Base-by-base conservation (phyloP, 2,888 invertebrate genomes). In the Sarcophaga subvicina region DNA sequence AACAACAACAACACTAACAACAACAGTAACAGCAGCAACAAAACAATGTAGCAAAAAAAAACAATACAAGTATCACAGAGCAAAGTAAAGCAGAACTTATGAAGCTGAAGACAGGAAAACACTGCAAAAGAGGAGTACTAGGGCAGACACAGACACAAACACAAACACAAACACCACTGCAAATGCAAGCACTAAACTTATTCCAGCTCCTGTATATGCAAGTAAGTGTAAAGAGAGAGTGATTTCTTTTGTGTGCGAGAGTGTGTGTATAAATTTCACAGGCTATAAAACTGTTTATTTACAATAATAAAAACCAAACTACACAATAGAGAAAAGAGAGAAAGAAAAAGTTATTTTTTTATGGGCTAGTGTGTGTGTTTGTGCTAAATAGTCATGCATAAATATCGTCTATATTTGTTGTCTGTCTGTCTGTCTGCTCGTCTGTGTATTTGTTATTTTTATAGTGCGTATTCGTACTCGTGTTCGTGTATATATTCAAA, bases 261-360 rank as follows among this genome's bases (percentile, higher is more conserved):
- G 71, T 17, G 67, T 67, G 27, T 70, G 49, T 76, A 14, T 22
- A 17, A 37, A 37, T 70, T 76, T 54, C 60, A 17, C 80, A 80
- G 76, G 80, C 76, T 72, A 76, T 75, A 66, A 78, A 83, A 72
- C 66, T 67, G 72, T 78, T 60, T 72, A 62, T 83, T 83, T 47
- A 76, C 76, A 69, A 76, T 69, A 69, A 47, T 75, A 27, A 75
- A 67, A 27, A 75, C 60, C 80, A 84, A 64, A 76, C 37, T 37
- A 37, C 37, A 80, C 45, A 75, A 75, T 62, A 82, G 66, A 71
- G 66, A 47, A 75, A 66, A 54, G 17, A 54, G 54, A 54, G 54
- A 14, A 54, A 54, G 17, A 12, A 64, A 78, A 78, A 54, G 49
- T 75, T 67, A 71, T 66, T 72, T 78, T 62, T 62, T 66, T 80